Evolutionary conservation across 1,140 invertebrate genomes (phyloP).

Genomic region (Arctopsyche grandis): DNA sequence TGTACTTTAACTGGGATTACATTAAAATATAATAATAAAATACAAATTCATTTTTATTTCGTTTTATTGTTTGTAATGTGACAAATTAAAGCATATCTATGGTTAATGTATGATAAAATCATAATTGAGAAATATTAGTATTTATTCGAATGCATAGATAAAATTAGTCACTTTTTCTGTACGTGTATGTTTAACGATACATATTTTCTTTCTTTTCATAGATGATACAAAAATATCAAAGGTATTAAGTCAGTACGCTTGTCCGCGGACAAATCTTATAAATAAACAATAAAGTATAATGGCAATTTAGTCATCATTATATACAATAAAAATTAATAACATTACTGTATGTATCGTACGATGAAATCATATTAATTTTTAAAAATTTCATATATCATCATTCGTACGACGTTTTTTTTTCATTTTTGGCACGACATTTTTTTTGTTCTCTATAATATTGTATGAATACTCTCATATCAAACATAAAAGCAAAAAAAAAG

Average conservation of each 20-base stretch:
- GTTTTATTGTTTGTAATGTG: slow-evolving; percentile 26
- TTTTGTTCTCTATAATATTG: no score
- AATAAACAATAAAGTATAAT: not conserved
- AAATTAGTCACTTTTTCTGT: no score
- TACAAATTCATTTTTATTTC: not conserved
- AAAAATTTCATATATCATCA: not conserved
- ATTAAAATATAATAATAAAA: not conserved
- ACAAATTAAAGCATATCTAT: slow-evolving; percentile 45
- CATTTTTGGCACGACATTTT: not conserved
- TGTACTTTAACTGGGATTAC: not conserved
- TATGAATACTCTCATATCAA: no score
- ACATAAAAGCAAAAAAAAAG: no score
- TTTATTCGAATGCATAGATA: not conserved
- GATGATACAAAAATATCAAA: slow-evolving; percentile 15
- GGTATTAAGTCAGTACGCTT: slow-evolving; percentile 3
- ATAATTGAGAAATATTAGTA: not conserved
- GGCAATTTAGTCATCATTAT: not conserved
- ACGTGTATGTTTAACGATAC: no score
- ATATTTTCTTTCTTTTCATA: no score
- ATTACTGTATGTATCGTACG: no score
- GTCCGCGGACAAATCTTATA: not conserved
- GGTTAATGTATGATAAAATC: slow-evolving; percentile 31
- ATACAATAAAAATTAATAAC: no score
- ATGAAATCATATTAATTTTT: no score
- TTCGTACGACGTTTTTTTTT: not conserved